These are phyloP conservation scores for Limanda limanda DNA, from an alignment of 2,113 vertebrate species.

Conservation along the genomic window DNA sequence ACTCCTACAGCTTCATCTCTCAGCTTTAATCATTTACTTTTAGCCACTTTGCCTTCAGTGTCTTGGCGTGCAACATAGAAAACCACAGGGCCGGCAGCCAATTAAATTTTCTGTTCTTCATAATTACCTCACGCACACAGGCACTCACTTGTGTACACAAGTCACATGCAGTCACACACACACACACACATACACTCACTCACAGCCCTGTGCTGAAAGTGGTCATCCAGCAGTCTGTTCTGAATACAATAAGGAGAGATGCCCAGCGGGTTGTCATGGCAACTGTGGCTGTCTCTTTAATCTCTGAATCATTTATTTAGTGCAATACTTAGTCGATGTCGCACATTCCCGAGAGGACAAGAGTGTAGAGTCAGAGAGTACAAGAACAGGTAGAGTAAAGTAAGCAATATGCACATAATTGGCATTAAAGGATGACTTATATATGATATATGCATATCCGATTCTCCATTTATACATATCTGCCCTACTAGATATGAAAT, in stretches of 20 bases:
- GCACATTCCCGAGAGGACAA: constrained; percentile 25
- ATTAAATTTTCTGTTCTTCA: background rate
- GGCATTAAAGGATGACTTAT: constrained; percentile 19
- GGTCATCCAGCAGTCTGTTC: constrained; percentile 46
- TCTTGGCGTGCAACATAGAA: background rate
- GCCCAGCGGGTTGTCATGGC: constrained; percentile 65
- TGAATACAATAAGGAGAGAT: constrained; percentile 47
- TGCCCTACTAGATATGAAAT: too few relatives aligned
- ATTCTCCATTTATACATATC: too few relatives aligned
- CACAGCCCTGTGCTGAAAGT: background rate
- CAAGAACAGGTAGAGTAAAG: constrained; percentile 2
- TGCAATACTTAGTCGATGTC: constrained; percentile 45
- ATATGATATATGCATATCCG: background rate
- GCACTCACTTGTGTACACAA: background rate
- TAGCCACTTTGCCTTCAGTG: background rate
- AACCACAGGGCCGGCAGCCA: background rate
- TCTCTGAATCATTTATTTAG: constrained; percentile 67
- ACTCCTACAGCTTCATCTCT: background rate
- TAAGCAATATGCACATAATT: constrained; percentile 7
- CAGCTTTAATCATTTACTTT: constrained; percentile 9
- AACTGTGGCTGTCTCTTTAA: constrained; percentile 67
- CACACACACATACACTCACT: background rate
- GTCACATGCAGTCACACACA: background rate
- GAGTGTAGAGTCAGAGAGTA: background rate
- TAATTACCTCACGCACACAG: constrained; percentile 20